Percentiles rank a stretch among this genome's conserved stretches.
phyloP scores from a whole-genome alignment of 2,888 invertebrate species.

The Marronus borbonicus region DNA sequence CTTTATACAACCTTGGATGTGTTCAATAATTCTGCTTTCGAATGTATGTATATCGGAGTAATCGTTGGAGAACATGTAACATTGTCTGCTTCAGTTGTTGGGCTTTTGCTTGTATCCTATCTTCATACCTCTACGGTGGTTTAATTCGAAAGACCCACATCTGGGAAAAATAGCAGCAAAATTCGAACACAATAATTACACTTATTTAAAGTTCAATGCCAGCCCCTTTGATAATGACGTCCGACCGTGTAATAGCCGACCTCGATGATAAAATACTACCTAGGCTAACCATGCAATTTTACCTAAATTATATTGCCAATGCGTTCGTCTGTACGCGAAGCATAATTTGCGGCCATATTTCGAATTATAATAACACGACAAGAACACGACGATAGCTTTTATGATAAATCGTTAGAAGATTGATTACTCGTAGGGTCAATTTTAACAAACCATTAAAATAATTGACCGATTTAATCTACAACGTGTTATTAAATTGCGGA shows the following conservation, averaged over 20 bases:
- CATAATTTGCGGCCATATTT: constrained; percentile 52
- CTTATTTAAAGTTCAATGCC: constrained; percentile 45
- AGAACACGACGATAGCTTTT: constrained; percentile 44
- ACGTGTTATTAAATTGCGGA: constrained; percentile 46
- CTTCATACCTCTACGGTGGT: not conserved
- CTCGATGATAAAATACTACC: constrained; percentile 43
- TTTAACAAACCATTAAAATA: constrained; percentile 54
- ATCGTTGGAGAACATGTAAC: not conserved
- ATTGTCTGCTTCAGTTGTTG: not conserved
- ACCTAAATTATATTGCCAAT: constrained; percentile 50
- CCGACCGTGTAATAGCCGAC: constrained; percentile 37
- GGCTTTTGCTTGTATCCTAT: not conserved
- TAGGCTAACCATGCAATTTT: constrained; percentile 48
- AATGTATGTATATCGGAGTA: not conserved
- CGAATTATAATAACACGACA: constrained; percentile 53
- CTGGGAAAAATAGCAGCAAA: constrained; percentile 40
- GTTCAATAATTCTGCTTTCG: too few relatives aligned
- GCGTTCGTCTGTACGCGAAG: constrained; percentile 38
- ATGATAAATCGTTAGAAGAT: constrained; percentile 52
- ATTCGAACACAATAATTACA: constrained; percentile 40
- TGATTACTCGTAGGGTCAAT: constrained; percentile 50
- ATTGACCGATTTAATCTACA: constrained; percentile 52
- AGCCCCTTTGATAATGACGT: constrained; percentile 50
- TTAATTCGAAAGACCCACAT: constrained; percentile 29
- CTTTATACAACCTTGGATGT: too few relatives aligned